A percentile compares a stretch with the other conserved stretches of the same genome.
phyloP scores from a whole-genome alignment of 2,113 vertebrate species.

The Hydrolagus affinis region DNA sequence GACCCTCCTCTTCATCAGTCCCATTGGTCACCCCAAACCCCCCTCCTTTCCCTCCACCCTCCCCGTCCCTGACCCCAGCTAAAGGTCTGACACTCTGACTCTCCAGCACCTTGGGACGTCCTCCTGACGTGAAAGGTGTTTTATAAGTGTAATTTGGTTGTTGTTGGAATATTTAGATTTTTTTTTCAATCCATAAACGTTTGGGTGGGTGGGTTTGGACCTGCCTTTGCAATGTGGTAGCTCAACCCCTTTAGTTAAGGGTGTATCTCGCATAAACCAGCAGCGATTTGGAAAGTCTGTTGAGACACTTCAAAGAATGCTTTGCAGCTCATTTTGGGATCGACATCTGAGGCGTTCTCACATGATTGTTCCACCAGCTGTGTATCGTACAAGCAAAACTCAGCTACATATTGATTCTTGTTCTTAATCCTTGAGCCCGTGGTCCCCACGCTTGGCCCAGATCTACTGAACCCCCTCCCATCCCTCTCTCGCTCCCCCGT shows the following conservation, averaged over 20 bases:
- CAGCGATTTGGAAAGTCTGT: slow-evolving; percentile 25
- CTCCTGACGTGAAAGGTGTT: too few species aligned
- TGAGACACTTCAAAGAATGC: slow-evolving; percentile 25
- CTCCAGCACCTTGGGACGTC: too few species aligned
- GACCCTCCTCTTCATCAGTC: too few species aligned
- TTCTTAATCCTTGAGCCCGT: neutral
- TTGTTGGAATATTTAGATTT: too few species aligned
- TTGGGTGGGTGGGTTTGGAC: neutral
- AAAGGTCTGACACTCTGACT: too few species aligned
- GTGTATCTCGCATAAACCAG: neutral
- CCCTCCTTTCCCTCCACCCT: too few species aligned
- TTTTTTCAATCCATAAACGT: too few species aligned
- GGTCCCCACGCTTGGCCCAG: too few species aligned
- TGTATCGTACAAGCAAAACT: neutral
- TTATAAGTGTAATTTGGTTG: too few species aligned
- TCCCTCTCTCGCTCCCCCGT: neutral
- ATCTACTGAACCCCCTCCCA: too few species aligned
- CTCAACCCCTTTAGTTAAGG: neutral
- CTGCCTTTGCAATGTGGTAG: neutral
- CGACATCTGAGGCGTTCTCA: neutral
- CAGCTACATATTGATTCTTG: neutral
- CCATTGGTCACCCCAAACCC: too few species aligned
- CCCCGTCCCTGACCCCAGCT: too few species aligned
- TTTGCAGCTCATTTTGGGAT: slow-evolving; percentile 1
- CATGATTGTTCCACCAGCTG: slow-evolving; percentile 20